A percentile compares a stretch with the other conserved stretches of the same genome.
Conservation (phyloP, 2,113 vertebrate species). For the Oceanodroma tethys region DNA sequence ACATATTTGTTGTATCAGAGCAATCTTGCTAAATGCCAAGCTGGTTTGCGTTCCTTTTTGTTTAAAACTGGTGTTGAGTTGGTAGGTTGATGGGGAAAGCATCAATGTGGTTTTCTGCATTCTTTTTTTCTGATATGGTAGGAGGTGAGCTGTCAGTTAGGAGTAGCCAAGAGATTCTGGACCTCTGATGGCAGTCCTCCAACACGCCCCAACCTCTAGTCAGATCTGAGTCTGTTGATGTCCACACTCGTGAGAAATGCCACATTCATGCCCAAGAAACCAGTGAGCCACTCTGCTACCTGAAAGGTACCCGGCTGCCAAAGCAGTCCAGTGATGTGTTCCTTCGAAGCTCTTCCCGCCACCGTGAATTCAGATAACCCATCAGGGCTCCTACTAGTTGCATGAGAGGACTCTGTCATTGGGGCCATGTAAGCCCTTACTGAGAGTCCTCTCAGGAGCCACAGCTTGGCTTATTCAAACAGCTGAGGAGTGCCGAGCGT, state of each 20-base stretch:
- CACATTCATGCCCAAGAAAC: fast-evolving
- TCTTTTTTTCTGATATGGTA: background rate
- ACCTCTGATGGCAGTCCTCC: background rate
- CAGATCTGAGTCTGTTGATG: background rate
- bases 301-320: background rate
- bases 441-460: background rate
- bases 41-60: background rate
- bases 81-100: background rate
- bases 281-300: background rate
- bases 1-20: constrained; percentile 37
- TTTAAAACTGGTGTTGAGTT: background rate
- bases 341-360: background rate
- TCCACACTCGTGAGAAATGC: background rate
- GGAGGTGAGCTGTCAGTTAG: background rate
- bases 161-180: background rate
- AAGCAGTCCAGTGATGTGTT: background rate
- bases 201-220: background rate
- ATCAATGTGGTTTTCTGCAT: background rate
- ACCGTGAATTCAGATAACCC: background rate
- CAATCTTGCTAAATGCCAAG: constrained; percentile 16
- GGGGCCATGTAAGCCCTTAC: background rate
- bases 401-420: background rate
- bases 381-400: background rate
- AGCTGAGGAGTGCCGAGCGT: background rate
- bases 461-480: background rate